These are phyloP conservation scores for Isichthys henryi DNA, from an alignment of 2,113 vertebrate genomes.

Conservation along the genomic window DNA sequence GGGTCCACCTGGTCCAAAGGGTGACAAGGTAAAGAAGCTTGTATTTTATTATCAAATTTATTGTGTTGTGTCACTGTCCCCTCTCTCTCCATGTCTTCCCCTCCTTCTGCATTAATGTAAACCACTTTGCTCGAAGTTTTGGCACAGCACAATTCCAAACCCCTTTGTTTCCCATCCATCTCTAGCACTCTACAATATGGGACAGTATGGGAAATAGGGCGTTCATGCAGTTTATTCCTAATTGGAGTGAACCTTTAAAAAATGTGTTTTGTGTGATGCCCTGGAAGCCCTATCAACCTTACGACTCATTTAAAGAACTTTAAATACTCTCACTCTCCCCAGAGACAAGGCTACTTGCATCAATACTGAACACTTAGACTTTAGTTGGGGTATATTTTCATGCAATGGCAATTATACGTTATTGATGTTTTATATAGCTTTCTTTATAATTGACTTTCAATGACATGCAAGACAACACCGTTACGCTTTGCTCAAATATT, in stretches of 20 bases:
- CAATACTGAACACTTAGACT: conserved; percentile 30
- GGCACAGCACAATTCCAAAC: not conserved
- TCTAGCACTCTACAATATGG: not conserved
- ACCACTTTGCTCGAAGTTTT: not conserved
- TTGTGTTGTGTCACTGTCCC: not conserved
- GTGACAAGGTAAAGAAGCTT: conserved; percentile 85
- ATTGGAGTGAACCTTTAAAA: conserved; percentile 26
- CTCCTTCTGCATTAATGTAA: not conserved
- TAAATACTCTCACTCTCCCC: conserved; percentile 34
- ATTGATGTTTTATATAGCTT: conserved; percentile 39
- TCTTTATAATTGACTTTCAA: conserved; percentile 30
- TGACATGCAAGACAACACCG: conserved; percentile 30
- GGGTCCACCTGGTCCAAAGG: conserved; percentile 86
- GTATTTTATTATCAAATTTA: not conserved
- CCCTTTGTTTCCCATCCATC: not conserved
- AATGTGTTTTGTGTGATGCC: conserved; percentile 23
- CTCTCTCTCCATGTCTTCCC: not conserved
- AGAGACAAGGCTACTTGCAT: conserved; percentile 34
- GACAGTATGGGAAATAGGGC: not conserved
- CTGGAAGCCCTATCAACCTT: conserved; percentile 26
- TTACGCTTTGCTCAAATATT: conserved; percentile 29
- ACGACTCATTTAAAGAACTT: conserved; percentile 32
- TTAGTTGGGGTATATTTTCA: not conserved
- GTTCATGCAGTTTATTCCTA: conserved; percentile 22
- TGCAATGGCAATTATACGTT: conserved; percentile 33